Percentiles rank a stretch among this genome's conserved stretches.
Conservation (phyloP, 2,113 vertebrate genomes). For the Chauna torquata region DNA sequence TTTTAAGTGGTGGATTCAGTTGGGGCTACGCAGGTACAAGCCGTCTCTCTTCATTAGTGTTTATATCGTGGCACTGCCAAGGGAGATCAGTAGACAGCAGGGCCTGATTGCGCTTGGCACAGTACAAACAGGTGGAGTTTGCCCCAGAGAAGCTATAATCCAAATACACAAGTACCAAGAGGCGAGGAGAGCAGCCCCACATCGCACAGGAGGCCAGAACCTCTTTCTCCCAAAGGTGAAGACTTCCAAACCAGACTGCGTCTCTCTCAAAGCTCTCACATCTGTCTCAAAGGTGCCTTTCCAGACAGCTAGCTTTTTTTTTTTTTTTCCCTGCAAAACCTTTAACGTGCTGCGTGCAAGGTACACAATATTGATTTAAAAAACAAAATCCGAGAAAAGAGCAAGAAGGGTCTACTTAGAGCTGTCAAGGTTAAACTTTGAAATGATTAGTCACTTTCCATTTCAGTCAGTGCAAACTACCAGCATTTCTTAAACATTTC, state of each 20-base stretch:
- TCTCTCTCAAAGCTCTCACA: not conserved
- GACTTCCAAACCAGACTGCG: not conserved
- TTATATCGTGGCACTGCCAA: not conserved
- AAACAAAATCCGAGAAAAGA: not conserved
- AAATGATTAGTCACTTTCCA: conserved; percentile 41
- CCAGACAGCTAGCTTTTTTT: not conserved
- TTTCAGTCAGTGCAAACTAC: conserved; percentile 44
- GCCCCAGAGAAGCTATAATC: not conserved
- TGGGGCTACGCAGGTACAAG: not conserved
- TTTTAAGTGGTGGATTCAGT: not conserved
- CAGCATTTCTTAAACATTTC: conserved; percentile 27
- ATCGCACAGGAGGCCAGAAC: accelerated
- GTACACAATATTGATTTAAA: not conserved
- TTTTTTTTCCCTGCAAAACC: not conserved
- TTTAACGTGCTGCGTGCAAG: not conserved
- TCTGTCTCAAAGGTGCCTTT: not conserved
- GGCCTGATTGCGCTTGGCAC: not conserved
- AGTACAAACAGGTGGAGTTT: not conserved
- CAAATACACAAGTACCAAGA: not conserved
- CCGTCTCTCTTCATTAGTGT: not conserved
- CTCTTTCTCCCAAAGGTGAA: not conserved
- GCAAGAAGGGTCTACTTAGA: conserved; percentile 24
- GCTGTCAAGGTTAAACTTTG: conserved; percentile 52
- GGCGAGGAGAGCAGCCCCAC: accelerated
- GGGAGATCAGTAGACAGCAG: not conserved